phyloP scores from a whole-genome alignment of 2,888 invertebrate species.

The Allophyes oxyacanthae region DNA sequence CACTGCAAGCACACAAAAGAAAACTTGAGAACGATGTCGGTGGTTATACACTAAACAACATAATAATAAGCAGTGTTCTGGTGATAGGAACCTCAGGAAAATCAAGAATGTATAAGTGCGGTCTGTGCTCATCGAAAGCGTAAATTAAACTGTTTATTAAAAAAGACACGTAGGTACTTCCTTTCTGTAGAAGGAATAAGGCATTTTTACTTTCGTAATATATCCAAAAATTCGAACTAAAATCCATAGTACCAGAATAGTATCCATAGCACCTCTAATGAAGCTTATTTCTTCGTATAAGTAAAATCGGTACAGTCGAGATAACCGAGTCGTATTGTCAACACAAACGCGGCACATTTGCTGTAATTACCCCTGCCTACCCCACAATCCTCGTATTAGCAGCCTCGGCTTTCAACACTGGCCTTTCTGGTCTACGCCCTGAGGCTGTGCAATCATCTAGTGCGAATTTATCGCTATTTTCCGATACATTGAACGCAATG shows the following conservation, averaged over 20 bases:
- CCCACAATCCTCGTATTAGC: constrained; percentile 82
- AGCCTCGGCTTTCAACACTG: constrained; percentile 71
- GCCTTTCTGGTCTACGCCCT: constrained; percentile 62
- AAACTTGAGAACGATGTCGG: too few relatives aligned
- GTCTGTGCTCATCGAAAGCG: too few relatives aligned
- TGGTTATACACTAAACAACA: too few relatives aligned
- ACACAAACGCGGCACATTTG: constrained; percentile 82
- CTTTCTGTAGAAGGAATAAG: too few relatives aligned
- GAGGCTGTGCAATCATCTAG: constrained; percentile 44
- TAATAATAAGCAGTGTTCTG: too few relatives aligned
- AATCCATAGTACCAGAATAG: background rate
- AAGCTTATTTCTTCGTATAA: constrained; percentile 25
- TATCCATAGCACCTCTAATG: too few relatives aligned
- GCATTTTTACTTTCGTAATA: background rate
- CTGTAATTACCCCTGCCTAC: constrained; percentile 81
- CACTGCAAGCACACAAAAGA: too few relatives aligned
- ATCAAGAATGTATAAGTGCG: too few relatives aligned
- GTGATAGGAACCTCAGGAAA: too few relatives aligned
- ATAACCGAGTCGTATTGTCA: constrained; percentile 70
- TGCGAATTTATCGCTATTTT: constrained; percentile 16
- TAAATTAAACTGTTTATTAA: too few relatives aligned
- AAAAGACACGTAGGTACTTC: too few relatives aligned
- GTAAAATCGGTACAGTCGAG: constrained; percentile 29
- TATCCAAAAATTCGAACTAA: background rate
- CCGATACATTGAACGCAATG: constrained; percentile 57